phyloP scores from a whole-genome alignment of 2,888 invertebrate species.

The Tenthredo scrophulariae region DNA sequence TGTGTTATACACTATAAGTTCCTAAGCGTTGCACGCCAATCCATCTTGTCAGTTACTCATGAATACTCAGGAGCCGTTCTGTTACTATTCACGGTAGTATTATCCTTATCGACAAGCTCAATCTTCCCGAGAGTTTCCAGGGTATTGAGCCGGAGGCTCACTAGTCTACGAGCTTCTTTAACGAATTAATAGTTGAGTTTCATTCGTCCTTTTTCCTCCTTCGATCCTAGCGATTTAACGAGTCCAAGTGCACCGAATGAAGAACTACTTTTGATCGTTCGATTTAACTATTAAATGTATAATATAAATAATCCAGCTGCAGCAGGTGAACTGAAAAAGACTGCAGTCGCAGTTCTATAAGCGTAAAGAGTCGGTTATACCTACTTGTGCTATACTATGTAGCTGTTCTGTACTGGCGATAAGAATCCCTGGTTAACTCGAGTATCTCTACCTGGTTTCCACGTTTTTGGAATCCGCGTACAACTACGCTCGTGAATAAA shows the following conservation, averaged over 20 bases:
- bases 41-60: conserved; percentile 49
- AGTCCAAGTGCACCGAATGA: neutral
- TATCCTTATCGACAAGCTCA: conserved; percentile 48
- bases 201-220: neutral
- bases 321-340: neutral
- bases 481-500: conserved; percentile 40
- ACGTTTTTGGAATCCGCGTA: neutral
- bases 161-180: neutral
- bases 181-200: neutral
- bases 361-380: neutral
- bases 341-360: neutral
- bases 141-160: neutral
- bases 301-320: conserved; percentile 8
- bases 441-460: neutral
- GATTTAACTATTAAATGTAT: neutral
- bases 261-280: neutral
- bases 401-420: neutral
- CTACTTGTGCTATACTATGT: neutral
- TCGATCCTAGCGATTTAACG: neutral
- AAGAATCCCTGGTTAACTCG: conserved; percentile 12
- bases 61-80: conserved; percentile 47
- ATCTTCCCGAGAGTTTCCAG: conserved; percentile 15
- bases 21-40: conserved; percentile 46
- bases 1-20: conserved; percentile 9
- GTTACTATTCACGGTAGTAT: conserved; percentile 44